Evolutionary conservation across 2,113 vertebrate genomes (phyloP).

Genomic region (Noturus placidus): DNA sequence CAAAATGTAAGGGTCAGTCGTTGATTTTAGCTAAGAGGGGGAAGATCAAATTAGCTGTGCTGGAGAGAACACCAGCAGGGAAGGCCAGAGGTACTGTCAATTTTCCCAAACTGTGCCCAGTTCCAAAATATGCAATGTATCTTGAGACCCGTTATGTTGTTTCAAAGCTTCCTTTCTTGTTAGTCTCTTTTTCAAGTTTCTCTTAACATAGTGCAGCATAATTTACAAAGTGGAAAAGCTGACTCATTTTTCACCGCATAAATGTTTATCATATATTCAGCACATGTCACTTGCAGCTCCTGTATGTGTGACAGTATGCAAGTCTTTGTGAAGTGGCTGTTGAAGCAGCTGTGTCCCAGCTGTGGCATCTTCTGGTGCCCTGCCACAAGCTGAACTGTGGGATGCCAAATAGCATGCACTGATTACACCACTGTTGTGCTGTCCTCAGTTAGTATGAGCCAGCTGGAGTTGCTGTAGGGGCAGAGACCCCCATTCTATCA

Average conservation of each 20-base stretch:
- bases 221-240: not conserved
- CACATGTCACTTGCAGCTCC: not conserved
- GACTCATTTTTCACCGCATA: not conserved
- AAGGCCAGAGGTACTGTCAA: conserved; percentile 36
- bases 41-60: conserved; percentile 46
- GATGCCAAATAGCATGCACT: conserved; percentile 39
- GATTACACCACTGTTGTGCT: conserved; percentile 30
- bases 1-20: conserved; percentile 73
- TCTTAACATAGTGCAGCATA: not conserved
- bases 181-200: not conserved
- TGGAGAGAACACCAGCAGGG: conserved; percentile 25
- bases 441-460: not conserved
- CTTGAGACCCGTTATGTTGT: conserved; percentile 2
- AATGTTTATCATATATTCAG: conserved; percentile 4
- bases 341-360: conserved; percentile 31
- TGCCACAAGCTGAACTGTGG: conserved; percentile 31
- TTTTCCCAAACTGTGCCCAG: not conserved
- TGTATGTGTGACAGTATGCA: not conserved
- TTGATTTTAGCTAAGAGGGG: conserved; percentile 57
- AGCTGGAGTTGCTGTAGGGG: conserved; percentile 3
- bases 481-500: not conserved
- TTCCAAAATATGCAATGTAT: not conserved
- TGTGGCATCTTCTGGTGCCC: conserved; percentile 56
- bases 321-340: conserved; percentile 8
- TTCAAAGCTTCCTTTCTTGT: not conserved